Percentiles rank a stretch among this genome's conserved stretches.
These are phyloP conservation scores for Brachyhypopomus gauderio DNA, from an alignment of 2,113 vertebrate species.

Conservation along the genomic window DNA sequence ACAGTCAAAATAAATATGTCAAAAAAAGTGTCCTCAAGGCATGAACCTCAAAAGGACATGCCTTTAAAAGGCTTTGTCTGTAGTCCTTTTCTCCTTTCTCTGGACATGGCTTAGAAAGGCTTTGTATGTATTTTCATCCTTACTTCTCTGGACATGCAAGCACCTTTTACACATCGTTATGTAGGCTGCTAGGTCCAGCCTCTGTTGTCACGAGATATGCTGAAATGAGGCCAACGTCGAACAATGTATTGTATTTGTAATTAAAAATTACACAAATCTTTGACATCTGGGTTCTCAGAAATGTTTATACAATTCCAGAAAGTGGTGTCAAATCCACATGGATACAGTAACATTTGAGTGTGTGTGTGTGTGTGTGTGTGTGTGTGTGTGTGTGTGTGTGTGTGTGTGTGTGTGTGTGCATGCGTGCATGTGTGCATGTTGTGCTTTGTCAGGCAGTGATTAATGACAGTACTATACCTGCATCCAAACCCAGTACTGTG, in stretches of 20 bases:
- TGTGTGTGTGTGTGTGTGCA: not conserved
- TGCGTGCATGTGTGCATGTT: conserved; percentile 14
- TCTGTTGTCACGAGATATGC: conserved; percentile 14
- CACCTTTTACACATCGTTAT: conserved; percentile 9
- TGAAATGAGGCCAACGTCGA: conserved; percentile 9
- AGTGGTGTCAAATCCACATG: conserved; percentile 29
- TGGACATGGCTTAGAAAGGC: conserved; percentile 7
- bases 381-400: not conserved
- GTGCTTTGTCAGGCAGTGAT: conserved; percentile 36
- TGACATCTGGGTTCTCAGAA: conserved; percentile 39
- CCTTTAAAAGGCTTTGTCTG: not conserved
- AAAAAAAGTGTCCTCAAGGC: not conserved
- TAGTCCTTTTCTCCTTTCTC: conserved; percentile 12
- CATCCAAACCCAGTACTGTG: conserved; percentile 33
- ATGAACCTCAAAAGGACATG: not conserved
- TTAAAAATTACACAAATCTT: conserved; percentile 33
- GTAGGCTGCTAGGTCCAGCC: conserved; percentile 9
- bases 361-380: conserved; percentile 23
- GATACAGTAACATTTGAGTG: not conserved
- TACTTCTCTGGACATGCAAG: not conserved
- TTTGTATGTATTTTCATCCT: not conserved
- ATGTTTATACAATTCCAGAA: conserved; percentile 36
- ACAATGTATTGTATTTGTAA: conserved; percentile 29
- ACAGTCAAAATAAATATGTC: not conserved
- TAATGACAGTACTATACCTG: conserved; percentile 33